Percentiles rank a stretch among this genome's conserved stretches.
phyloP scores from a whole-genome alignment of 2,797 vertebrate species.

The Sebastes vulpes region DNA sequence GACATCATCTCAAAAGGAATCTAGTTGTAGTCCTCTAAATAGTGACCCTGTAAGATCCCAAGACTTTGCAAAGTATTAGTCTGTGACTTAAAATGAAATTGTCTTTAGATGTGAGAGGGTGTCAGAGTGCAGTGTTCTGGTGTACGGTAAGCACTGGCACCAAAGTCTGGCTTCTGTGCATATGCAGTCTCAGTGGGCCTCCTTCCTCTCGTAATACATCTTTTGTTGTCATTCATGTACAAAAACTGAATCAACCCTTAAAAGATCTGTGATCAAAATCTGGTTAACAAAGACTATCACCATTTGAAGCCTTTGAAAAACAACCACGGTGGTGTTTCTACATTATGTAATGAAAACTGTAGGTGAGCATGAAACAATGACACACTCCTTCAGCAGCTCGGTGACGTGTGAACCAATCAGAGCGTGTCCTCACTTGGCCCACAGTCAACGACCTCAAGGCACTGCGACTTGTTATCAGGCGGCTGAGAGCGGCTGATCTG shows the following conservation, averaged over 20 bases:
- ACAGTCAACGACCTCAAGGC: conserved; percentile 15
- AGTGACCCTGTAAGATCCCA: too few relatives aligned
- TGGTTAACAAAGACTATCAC: neutral
- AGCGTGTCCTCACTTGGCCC: neutral
- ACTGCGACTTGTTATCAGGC: conserved; percentile 9
- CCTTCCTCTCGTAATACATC: neutral
- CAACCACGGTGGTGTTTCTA: neutral
- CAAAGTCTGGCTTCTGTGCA: neutral
- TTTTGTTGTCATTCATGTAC: neutral
- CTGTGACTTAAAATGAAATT: too few relatives aligned
- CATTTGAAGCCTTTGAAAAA: neutral
- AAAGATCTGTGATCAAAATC: neutral
- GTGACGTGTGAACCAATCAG: neutral
- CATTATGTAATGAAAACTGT: neutral
- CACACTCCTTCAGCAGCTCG: neutral
- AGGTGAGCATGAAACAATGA: neutral
- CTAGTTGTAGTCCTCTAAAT: too few relatives aligned
- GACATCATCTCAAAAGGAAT: too few relatives aligned
- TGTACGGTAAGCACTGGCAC: neutral
- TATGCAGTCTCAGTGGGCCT: neutral
- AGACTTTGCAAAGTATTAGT: too few relatives aligned
- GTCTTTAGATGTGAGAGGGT: too few relatives aligned
- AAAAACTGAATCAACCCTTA: neutral
- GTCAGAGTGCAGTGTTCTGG: too few relatives aligned
- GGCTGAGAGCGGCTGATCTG: conserved; percentile 39